phyloP scores from a whole-genome alignment of 37 sponge, comb jelly and placozoan genomes.

The Bolinopsis microptera region DNA sequence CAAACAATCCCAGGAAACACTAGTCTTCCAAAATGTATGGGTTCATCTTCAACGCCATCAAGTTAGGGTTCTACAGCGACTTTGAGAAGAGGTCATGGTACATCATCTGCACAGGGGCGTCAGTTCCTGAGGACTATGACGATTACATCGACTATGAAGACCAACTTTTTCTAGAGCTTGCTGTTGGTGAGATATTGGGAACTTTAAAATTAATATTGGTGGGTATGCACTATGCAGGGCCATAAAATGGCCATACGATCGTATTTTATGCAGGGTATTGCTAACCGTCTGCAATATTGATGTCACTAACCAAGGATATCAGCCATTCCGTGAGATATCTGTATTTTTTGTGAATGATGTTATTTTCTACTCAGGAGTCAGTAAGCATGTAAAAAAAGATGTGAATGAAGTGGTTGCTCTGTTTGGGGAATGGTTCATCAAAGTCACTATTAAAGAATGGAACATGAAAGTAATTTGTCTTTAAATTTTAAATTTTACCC shows the following conservation, averaged over 20 bases:
- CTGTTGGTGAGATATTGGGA: conserved; percentile 25
- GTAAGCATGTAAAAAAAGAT: conserved; percentile 13
- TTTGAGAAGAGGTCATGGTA: conserved; percentile 65
- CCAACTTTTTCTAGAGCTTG: conserved; percentile 10
- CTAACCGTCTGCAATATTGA: too few species aligned
- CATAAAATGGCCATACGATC: too few species aligned
- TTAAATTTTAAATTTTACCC: too few species aligned
- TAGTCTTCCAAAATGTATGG: conserved; percentile 10
- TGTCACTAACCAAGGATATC: too few species aligned
- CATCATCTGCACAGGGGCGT: background rate
- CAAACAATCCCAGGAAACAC: background rate
- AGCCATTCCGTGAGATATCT: too few species aligned
- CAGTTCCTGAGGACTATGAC: conserved; percentile 57
- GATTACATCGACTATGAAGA: conserved; percentile 55
- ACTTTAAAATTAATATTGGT: too few species aligned
- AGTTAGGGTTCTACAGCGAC: conserved; percentile 47
- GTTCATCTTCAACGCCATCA: conserved; percentile 60
- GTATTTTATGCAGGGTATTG: too few species aligned
- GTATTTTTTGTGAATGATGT: too few species aligned
- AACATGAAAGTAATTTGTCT: conserved; percentile 44
- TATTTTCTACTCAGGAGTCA: too few species aligned
- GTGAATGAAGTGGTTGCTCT: background rate
- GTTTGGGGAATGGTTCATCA: conserved; percentile 64
- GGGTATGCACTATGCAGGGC: too few species aligned
- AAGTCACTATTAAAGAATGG: conserved; percentile 49